Evolutionary conservation across 2,888 invertebrate species (phyloP).

Genomic region (Dasypogon diadema): DNA sequence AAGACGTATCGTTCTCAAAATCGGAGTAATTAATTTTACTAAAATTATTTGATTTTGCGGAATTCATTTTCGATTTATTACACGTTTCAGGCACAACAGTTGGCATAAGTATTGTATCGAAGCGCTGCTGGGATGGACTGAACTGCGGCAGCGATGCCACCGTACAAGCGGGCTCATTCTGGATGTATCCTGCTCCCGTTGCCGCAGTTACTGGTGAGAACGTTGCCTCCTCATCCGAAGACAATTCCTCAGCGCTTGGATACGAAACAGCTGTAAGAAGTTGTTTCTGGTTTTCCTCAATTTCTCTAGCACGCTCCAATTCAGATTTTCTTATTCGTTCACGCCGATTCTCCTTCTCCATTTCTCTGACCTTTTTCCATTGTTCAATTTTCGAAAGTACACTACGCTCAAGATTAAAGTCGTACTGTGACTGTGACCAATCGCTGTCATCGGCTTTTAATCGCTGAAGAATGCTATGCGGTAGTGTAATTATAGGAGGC

Average conservation of each 20-base stretch:
- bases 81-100: slow-evolving; percentile 62
- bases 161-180: slow-evolving; percentile 8
- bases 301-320: slow-evolving; percentile 71
- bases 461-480: slow-evolving; percentile 72
- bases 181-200: slow-evolving; percentile 34
- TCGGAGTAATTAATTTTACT: slow-evolving; percentile 74
- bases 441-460: slow-evolving; percentile 69
- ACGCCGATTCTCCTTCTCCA: slow-evolving; percentile 73
- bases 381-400: slow-evolving; percentile 79
- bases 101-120: slow-evolving; percentile 67
- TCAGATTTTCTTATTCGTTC: slow-evolving; percentile 74
- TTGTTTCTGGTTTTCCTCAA: slow-evolving; percentile 72
- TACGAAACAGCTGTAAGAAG: slow-evolving; percentile 74
- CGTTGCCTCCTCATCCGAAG: slow-evolving; percentile 69
- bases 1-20: slow-evolving; percentile 92
- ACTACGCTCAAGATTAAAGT: slow-evolving; percentile 80
- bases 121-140: slow-evolving; percentile 60
- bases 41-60: slow-evolving; percentile 54
- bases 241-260: slow-evolving; percentile 74
- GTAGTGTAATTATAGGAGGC: slow-evolving; percentile 77
- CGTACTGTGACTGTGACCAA: slow-evolving; percentile 70
- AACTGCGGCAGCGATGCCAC: slow-evolving; percentile 24
- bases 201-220: neutral
- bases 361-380: slow-evolving; percentile 76
- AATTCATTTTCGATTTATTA: neutral